These are phyloP conservation scores for Pelosia muscerda DNA, from an alignment of 2,888 invertebrate species.

Conservation along the genomic window DNA sequence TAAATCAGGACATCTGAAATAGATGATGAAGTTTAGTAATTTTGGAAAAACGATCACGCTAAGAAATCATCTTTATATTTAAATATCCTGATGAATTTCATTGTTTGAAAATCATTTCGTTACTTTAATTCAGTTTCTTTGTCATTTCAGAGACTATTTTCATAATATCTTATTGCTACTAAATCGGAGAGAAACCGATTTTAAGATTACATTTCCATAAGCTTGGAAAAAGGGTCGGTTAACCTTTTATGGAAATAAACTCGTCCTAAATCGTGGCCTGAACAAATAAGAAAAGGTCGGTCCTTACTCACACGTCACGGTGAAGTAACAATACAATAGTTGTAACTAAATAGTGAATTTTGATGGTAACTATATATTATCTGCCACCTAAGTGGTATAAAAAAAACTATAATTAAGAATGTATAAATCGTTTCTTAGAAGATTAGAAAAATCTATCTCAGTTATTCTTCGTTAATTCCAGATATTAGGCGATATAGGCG, in stretches of 20 bases:
- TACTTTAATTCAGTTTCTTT: slow-evolving; percentile 20
- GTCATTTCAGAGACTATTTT: slow-evolving; percentile 27
- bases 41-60: background rate
- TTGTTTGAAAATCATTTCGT: slow-evolving; percentile 9
- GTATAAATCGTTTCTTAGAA: slow-evolving; percentile 10
- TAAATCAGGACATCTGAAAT: slow-evolving; percentile 71
- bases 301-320: slow-evolving; percentile 26
- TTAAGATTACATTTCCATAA: slow-evolving; percentile 53
- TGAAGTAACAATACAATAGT: slow-evolving; percentile 21
- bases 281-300: slow-evolving; percentile 61
- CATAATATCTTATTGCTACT: slow-evolving; percentile 48
- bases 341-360: slow-evolving; percentile 21
- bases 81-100: slow-evolving; percentile 4
- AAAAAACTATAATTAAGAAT: slow-evolving; percentile 19
- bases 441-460: background rate
- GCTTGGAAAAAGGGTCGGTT: slow-evolving; percentile 47
- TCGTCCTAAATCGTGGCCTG: slow-evolving; percentile 58
- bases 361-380: slow-evolving; percentile 15
- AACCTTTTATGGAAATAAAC: slow-evolving; percentile 65
- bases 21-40: background rate
- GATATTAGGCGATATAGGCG: no score
- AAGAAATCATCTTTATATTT: background rate
- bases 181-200: slow-evolving; percentile 49
- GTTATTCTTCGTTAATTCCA: background rate
- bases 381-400: no score